These are phyloP conservation scores for Cromileptes altivelis DNA, from an alignment of 2,113 vertebrate genomes.

Conservation along the genomic window DNA sequence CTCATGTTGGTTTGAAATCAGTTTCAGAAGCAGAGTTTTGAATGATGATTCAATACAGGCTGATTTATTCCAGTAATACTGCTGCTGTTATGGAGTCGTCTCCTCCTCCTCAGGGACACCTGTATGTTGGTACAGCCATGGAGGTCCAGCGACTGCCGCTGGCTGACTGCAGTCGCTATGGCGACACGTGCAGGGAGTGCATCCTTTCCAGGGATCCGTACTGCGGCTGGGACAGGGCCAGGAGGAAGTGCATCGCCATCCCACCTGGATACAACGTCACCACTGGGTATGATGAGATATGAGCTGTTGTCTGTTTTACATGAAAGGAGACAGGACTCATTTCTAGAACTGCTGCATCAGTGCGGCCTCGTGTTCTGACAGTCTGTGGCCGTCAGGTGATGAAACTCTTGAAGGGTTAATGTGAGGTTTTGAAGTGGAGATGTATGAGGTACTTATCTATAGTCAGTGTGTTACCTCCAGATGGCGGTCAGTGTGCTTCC, in stretches of 20 bases:
- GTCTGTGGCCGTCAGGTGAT: neutral
- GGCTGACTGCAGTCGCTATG: conserved; percentile 86
- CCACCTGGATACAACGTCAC: conserved; percentile 79
- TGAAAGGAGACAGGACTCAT: neutral
- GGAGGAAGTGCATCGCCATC: conserved; percentile 81
- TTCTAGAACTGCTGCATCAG: neutral
- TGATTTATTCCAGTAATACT: neutral
- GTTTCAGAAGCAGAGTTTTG: neutral
- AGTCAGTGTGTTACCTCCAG: no score
- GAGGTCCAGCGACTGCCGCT: conserved; percentile 85
- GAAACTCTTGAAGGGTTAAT: no score
- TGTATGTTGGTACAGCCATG: conserved; percentile 85
- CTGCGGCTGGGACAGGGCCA: conserved; percentile 85
- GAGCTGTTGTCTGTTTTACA: neutral
- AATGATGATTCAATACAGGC: neutral
- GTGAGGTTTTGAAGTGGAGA: no score
- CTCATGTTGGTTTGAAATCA: neutral
- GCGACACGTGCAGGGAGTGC: conserved; percentile 86
- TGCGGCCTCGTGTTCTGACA: neutral
- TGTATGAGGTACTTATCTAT: no score
- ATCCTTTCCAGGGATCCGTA: conserved; percentile 88
- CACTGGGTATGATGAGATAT: conserved; percentile 76
- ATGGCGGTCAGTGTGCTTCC: no score
- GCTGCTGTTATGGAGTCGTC: neutral
- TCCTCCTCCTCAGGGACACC: conserved; percentile 80